Base-by-base conservation (phyloP, 2,113 vertebrate species). In the Plecotus auritus region DNA sequence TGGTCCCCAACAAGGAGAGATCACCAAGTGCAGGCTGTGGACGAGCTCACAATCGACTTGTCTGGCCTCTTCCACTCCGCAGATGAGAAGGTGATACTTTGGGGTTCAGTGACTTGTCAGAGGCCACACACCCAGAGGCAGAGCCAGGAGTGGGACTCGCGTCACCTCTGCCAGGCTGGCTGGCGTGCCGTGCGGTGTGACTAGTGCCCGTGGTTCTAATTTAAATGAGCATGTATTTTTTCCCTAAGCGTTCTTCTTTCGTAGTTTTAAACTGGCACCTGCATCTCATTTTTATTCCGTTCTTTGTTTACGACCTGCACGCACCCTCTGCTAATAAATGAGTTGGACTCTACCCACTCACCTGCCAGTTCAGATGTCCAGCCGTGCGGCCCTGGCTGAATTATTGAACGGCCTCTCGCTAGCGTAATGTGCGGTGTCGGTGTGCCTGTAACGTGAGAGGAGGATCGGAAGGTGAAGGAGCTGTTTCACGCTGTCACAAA, bases 361-460 rank as follows among this genome's bases (percentile, higher is more conserved):
- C 72, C 40, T 45, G 1, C 22, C 47, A 35, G 76, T 64, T 92
- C 61, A 51, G 1, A 4, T 73, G 47, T 83, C 73, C 83, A 45
- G 54, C 91, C 64, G 12, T 42, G 0, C 23, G 22, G 49, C 26
- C 7, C 49, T 13, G 35, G 37, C 66, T 96, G 9, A 96, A 96
- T 97, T 90, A 96, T 97, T 94, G 54, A 97, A 11, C 28, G 83
- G 89, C 69, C 78, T 89, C 80, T 56, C 47, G 56, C 0, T 30
- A 54, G 93, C 47, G 37, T 10, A 20, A 1, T 45, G 23, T 67
- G 77, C 81, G 5, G 59, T 92, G 91, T 92, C 82, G 12, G 69
- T 45, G 47, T 83, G 64, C 93, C 72, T 69, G 90, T 94, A 93
- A 97, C 40, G 28, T 83, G 96, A 96, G 95, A 93, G 28, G 26